A percentile compares a stretch with the other conserved stretches of the same genome.
Conservation (phyloP, 1,140 invertebrate species). For the Trigoniulus corallinus region DNA sequence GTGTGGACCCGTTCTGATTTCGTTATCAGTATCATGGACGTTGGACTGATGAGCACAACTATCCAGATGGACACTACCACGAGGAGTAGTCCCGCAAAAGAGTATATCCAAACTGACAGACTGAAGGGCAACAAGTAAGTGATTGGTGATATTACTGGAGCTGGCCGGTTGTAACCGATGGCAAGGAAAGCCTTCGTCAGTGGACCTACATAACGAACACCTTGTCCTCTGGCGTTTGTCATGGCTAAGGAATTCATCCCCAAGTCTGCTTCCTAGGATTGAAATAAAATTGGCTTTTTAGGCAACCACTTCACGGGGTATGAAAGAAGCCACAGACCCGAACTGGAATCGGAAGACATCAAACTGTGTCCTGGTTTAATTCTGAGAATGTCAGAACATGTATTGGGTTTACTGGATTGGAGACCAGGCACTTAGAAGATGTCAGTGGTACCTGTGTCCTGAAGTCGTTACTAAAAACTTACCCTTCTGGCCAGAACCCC, state of each 20-base stretch:
- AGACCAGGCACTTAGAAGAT: no score
- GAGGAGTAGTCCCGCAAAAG: background rate
- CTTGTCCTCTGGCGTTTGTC: background rate
- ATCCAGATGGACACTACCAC: background rate
- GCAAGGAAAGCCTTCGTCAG: background rate
- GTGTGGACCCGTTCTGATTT: background rate
- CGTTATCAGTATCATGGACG: background rate
- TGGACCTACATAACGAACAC: background rate
- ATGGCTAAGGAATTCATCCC: background rate
- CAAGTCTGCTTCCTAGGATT: background rate
- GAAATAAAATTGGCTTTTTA: no score
- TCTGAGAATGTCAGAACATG: no score
- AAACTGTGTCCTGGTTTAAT: no score
- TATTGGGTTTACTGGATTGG: no score
- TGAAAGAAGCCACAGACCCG: no score
- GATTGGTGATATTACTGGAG: background rate
- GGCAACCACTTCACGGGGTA: no score
- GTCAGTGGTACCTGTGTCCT: no score
- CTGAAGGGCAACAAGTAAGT: background rate
- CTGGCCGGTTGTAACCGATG: background rate
- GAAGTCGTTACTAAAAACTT: background rate
- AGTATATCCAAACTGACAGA: background rate
- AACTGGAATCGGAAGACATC: no score
- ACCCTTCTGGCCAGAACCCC: background rate
- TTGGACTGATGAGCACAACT: background rate